Evolutionary conservation across 2,797 vertebrate genomes (phyloP).

Genomic region (Rhinophrynus dorsalis): DNA sequence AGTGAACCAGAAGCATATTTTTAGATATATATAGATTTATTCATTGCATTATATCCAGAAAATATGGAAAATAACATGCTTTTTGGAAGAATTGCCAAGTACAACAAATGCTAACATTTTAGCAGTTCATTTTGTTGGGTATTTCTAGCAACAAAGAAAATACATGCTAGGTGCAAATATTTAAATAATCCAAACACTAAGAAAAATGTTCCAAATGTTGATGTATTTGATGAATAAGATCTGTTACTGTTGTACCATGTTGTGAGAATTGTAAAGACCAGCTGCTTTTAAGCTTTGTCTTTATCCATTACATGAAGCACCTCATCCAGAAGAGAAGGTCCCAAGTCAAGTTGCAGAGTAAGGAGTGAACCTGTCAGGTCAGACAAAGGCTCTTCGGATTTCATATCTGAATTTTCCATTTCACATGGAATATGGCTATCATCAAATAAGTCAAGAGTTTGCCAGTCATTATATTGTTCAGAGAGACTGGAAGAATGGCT

Average conservation of each 20-base stretch:
- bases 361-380: conserved; percentile 88
- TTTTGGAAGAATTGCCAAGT: neutral
- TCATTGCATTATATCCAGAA: no score
- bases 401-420: conserved; percentile 79
- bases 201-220: conserved; percentile 23
- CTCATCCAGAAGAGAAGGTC: conserved; percentile 96
- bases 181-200: conserved; percentile 56
- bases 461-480: conserved; percentile 82
- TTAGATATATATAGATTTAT: no score
- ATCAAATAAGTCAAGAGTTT: conserved; percentile 83
- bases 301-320: conserved; percentile 98
- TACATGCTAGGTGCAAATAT: conserved; percentile 32
- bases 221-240: neutral
- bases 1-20: no score
- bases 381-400: conserved; percentile 83
- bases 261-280: neutral
- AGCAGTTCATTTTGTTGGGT: neutral
- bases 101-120: neutral
- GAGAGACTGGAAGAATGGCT: conserved; percentile 82
- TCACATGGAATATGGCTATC: conserved; percentile 76
- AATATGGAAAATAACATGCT: no score
- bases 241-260: conserved; percentile 48
- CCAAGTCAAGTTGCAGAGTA: conserved; percentile 92
- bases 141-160: neutral
- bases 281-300: conserved; percentile 56